Conservation (phyloP, 2,113 vertebrate species). For the Campylorhamphus procurvoides region DNA sequence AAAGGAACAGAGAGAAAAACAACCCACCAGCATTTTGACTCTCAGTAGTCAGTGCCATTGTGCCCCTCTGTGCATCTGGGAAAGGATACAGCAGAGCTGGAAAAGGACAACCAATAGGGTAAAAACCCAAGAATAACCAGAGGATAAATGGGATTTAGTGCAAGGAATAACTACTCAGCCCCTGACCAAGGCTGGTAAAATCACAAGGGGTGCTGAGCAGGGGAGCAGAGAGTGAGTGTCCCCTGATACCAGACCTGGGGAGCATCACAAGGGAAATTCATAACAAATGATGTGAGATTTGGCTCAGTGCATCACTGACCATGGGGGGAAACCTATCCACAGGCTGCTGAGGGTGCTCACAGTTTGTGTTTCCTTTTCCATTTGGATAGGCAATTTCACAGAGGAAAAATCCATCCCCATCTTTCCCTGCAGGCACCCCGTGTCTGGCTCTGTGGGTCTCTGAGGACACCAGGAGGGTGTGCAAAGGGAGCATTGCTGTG, state of each 20-base stretch:
- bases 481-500: fast-evolving
- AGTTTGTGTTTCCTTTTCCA: background rate
- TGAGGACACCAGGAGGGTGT: too few species aligned
- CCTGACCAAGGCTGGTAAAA: background rate
- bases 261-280: background rate
- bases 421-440: background rate
- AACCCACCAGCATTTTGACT: background rate
- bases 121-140: background rate
- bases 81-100: background rate
- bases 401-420: background rate
- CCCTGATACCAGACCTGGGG: background rate
- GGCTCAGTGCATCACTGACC: fast-evolving
- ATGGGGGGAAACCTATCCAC: fast-evolving
- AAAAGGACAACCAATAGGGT: background rate
- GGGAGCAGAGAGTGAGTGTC: background rate
- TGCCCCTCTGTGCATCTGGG: background rate
- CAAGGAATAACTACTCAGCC: background rate
- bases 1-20: background rate
- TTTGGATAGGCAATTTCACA: background rate
- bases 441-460: background rate
- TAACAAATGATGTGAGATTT: background rate
- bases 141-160: background rate
- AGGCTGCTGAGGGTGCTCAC: background rate
- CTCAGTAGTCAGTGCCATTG: background rate
- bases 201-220: background rate